Conservation (phyloP, 2,113 vertebrate species). For the Probosciger aterrimus region DNA sequence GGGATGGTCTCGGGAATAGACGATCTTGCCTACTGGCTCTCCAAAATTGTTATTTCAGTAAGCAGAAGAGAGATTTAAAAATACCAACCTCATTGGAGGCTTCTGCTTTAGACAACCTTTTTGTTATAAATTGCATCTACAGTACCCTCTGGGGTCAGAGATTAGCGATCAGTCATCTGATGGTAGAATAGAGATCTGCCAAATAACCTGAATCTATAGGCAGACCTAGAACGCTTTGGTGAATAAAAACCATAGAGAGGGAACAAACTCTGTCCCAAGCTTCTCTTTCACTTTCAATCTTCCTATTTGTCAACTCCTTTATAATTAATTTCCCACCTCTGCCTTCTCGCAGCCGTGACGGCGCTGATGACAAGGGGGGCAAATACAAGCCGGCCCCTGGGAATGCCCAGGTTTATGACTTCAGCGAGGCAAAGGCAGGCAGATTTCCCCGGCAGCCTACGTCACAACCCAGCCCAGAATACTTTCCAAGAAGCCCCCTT, state of each 20-base stretch:
- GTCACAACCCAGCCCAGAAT: constrained; percentile 53
- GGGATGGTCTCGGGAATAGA: background rate
- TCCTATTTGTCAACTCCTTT: background rate
- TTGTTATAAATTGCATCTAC: background rate
- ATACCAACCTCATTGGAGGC: background rate
- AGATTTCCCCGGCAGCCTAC: constrained; percentile 39
- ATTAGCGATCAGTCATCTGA: background rate
- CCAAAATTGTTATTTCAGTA: background rate
- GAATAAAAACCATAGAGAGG: background rate
- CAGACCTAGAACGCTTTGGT: background rate
- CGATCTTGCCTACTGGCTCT: background rate
- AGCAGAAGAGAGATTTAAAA: background rate
- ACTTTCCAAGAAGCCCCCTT: constrained; percentile 58
- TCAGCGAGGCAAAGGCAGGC: constrained; percentile 26
- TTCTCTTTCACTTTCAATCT: constrained; percentile 33
- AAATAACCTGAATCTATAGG: background rate
- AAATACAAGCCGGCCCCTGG: constrained; percentile 13
- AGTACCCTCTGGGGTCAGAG: background rate
- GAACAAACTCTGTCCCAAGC: background rate
- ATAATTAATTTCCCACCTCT: constrained; percentile 9
- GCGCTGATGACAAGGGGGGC: constrained; percentile 25
- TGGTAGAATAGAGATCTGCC: background rate
- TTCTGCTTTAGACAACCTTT: background rate
- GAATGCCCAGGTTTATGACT: constrained; percentile 41
- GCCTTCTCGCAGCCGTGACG: background rate